phyloP scores from a whole-genome alignment of 2,888 invertebrate genomes.

The Calliphora vomitoria region DNA sequence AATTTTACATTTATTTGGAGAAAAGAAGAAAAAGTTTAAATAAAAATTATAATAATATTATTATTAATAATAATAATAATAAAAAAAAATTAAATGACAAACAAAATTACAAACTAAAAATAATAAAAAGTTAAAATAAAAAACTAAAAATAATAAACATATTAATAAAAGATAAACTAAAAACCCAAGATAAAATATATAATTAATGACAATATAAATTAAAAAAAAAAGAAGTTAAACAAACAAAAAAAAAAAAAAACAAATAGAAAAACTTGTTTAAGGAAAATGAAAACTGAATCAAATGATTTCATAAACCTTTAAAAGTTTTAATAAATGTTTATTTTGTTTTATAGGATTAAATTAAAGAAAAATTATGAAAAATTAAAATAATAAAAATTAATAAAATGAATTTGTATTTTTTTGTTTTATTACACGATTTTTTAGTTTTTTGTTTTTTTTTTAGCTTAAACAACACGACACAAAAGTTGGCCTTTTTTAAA shows the following conservation, averaged over 20 bases:
- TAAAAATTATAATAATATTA: constrained; percentile 46
- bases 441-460: constrained; percentile 29
- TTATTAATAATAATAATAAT: constrained; percentile 48
- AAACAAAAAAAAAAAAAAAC: constrained; percentile 16
- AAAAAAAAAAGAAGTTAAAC: constrained; percentile 24
- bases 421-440: constrained; percentile 58
- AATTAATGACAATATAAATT: constrained; percentile 49
- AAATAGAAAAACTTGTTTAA: constrained; percentile 3
- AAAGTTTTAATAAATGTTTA: too few relatives aligned
- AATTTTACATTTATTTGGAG: constrained; percentile 51
- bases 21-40: constrained; percentile 23
- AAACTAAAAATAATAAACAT: constrained; percentile 45
- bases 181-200: constrained; percentile 53
- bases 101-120: constrained; percentile 65
- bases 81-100: constrained; percentile 55
- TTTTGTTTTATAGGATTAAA: background rate
- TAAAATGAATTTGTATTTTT: constrained; percentile 24
- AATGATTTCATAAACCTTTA: background rate
- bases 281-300: background rate
- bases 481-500: constrained; percentile 42
- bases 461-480: constrained; percentile 60
- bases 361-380: constrained; percentile 5
- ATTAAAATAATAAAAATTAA: constrained; percentile 36
- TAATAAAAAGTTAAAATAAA: constrained; percentile 6
- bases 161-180: constrained; percentile 33